Base-by-base conservation (phyloP, 2,113 vertebrate species). In the Ia io region DNA sequence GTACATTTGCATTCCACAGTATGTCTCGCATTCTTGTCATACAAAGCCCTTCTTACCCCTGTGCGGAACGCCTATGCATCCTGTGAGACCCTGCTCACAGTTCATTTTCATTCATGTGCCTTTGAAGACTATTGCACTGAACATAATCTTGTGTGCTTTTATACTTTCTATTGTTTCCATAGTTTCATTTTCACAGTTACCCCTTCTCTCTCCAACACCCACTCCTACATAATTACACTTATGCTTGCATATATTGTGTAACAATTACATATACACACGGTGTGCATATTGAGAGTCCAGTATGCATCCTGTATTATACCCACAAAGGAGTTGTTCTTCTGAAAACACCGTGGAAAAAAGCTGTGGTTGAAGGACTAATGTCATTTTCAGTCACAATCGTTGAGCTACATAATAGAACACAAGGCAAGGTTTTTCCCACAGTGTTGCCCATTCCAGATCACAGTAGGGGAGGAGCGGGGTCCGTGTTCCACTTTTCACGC, bases 121-220 rank as follows among this genome's bases (percentile, higher is more conserved):
- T 91, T 84, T 73, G 53, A 94, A 73, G 28, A 49, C 37, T 69
- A 12, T 59, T 70, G 61, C 17, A 79, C 63, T 53, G 42, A 71
- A 23, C 18, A 56, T 47, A 30, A 87, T 74, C 37, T 23, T 44
- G 3, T 20, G 22, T 35, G 82, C 23, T 12, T 59, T 86, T 79
- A 53, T 63, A 61, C 7, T 90, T 63, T 35, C n/a, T 51, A 6
- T 35, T 79, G 4, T 73, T 20, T 49, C 44, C 18, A n/a, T 76
- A 1, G 5, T 22, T 86, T 82, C 9, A 79, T 23, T 53, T 82
- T 47, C 61, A 23, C 11, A 59, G 37, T 91, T 61, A 78, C 9
- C 6, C 6, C 25, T 90, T 3, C 8, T 18, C 3, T 12, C 4
- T 9, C 9, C 40, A 25, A 17, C 16, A 44, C 35, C 2, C 42